A percentile compares a stretch with the other conserved stretches of the same genome.
phyloP scores from a whole-genome alignment of 2,888 invertebrate genomes.

The Rhamnusium bicolor region DNA sequence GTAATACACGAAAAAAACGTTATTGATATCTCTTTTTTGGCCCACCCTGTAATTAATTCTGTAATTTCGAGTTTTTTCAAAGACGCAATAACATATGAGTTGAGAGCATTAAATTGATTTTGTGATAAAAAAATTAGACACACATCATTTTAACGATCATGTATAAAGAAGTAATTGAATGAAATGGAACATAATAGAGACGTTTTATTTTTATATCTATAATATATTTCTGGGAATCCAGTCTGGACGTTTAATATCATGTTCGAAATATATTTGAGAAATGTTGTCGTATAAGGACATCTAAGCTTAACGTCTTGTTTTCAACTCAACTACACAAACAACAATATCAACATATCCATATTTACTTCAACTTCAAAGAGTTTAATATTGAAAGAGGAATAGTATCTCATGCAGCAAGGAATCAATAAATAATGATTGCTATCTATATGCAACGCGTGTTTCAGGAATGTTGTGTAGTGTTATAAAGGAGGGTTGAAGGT shows the following conservation, averaged over 20 bases:
- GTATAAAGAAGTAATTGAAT: background rate
- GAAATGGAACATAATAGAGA: background rate
- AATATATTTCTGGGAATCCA: background rate
- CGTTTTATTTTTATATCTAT: slow-evolving; percentile 2
- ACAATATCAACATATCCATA: slow-evolving; percentile 12
- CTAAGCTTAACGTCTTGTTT: slow-evolving; percentile 41
- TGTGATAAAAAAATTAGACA: too few relatives aligned
- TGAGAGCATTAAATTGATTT: too few relatives aligned
- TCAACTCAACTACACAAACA: slow-evolving; percentile 25
- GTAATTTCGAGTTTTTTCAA: too few relatives aligned
- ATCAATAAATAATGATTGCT: slow-evolving; percentile 33
- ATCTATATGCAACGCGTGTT: slow-evolving; percentile 50
- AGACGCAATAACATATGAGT: too few relatives aligned
- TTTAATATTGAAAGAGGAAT: slow-evolving; percentile 30
- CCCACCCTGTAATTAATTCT: too few relatives aligned
- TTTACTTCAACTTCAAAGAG: slow-evolving; percentile 37
- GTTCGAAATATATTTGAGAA: slow-evolving; percentile 35
- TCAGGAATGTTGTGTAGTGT: slow-evolving; percentile 51
- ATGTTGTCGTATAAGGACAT: slow-evolving; percentile 43
- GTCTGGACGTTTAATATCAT: slow-evolving; percentile 17
- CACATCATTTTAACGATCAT: too few relatives aligned
- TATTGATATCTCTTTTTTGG: too few relatives aligned
- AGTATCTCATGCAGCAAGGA: slow-evolving; percentile 22
- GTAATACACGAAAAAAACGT: too few relatives aligned
- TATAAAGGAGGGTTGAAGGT: slow-evolving; percentile 34